These are phyloP conservation scores for Thysanoteuthis rhombus DNA, from an alignment of 2,888 invertebrate species.

Conservation along the genomic window DNA sequence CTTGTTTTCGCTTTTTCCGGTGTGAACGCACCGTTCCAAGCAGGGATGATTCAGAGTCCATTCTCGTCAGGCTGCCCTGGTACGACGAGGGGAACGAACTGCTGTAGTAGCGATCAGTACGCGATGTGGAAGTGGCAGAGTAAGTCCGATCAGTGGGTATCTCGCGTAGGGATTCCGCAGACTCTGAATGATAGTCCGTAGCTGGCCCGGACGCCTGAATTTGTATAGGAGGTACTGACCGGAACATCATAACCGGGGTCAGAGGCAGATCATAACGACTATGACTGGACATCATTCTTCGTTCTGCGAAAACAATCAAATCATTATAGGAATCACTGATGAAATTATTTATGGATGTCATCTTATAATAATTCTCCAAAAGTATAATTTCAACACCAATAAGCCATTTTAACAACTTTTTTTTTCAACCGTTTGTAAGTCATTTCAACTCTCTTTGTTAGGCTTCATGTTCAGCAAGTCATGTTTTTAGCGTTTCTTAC, in stretches of 20 bases:
- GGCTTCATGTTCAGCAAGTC: too few species aligned
- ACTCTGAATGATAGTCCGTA: conserved; percentile 51
- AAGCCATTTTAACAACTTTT: too few species aligned
- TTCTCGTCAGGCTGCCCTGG: background rate
- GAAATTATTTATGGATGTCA: background rate
- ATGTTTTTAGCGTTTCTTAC: too few species aligned
- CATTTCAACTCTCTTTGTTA: too few species aligned
- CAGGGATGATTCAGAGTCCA: conserved; percentile 14
- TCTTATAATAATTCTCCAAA: too few species aligned
- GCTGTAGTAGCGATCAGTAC: conserved; percentile 24
- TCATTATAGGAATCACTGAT: background rate
- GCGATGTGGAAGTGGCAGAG: background rate
- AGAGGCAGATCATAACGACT: conserved; percentile 27
- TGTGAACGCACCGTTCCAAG: conserved; percentile 22
- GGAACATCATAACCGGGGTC: conserved; percentile 16
- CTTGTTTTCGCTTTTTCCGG: conserved; percentile 28
- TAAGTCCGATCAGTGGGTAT: conserved; percentile 37
- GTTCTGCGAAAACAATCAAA: conserved; percentile 17
- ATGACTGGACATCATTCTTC: conserved; percentile 14
- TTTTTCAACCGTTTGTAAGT: too few species aligned
- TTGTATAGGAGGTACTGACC: conserved; percentile 26
- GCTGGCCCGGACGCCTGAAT: conserved; percentile 24
- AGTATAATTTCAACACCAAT: too few species aligned
- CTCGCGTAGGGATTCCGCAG: conserved; percentile 53
- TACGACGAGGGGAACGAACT: conserved; percentile 28